Evolutionary conservation across 2,888 invertebrate genomes (phyloP).

Genomic region (Doris montereyensis): DNA sequence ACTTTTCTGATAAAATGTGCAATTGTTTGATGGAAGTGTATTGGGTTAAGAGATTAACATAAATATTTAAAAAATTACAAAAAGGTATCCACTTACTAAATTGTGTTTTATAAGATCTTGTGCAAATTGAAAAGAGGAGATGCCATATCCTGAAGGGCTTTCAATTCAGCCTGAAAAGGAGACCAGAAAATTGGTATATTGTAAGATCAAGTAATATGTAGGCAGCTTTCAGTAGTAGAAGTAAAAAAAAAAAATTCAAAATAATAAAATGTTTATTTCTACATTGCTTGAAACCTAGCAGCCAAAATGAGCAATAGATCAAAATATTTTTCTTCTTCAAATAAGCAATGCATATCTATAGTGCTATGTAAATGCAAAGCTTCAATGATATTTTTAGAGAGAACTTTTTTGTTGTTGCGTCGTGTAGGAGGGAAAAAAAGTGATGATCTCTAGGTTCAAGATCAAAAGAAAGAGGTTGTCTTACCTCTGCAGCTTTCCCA

Average conservation of each 20-base stretch:
- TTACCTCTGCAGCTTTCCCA: slow-evolving; percentile 90
- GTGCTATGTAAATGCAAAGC: neutral
- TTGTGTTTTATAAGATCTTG: slow-evolving; percentile 95
- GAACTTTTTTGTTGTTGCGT: neutral
- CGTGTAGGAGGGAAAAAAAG: too few species aligned
- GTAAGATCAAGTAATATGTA: too few species aligned
- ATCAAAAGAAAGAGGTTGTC: neutral
- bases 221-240: too few species aligned
- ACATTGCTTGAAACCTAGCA: too few species aligned
- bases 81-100: slow-evolving; percentile 74
- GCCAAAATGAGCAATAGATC: too few species aligned
- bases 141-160: slow-evolving; percentile 84
- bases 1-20: too few species aligned
- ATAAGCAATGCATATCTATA: too few species aligned
- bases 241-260: too few species aligned
- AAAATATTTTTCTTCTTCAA: too few species aligned
- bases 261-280: too few species aligned
- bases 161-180: slow-evolving; percentile 80
- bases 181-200: too few species aligned
- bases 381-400: neutral
- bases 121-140: slow-evolving; percentile 82
- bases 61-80: neutral
- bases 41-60: neutral
- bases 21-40: too few species aligned
- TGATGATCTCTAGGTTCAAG: neutral